A percentile compares a stretch with the other conserved stretches of the same genome.
These are phyloP conservation scores for Peromyscus leucopus DNA, from an alignment of 2,113 vertebrate genomes.

Conservation along the genomic window DNA sequence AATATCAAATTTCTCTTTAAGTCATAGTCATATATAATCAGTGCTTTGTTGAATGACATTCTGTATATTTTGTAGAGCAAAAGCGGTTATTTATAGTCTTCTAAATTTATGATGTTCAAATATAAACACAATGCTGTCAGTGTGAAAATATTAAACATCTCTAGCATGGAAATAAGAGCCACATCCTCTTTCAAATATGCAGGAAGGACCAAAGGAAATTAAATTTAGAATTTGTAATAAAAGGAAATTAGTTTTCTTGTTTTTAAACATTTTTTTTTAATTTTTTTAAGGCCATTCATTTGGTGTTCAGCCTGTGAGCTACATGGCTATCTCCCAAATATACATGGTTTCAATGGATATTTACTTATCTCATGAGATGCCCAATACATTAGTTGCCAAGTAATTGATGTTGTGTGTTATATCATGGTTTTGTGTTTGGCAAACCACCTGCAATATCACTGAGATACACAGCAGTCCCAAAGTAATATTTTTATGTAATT, in stretches of 20 bases:
- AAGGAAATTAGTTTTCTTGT: conserved; percentile 58
- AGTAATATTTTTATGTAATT: background rate
- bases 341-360: conserved; percentile 22
- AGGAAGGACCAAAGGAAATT: conserved; percentile 69
- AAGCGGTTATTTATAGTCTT: background rate
- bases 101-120: conserved; percentile 44
- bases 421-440: background rate
- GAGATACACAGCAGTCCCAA: background rate
- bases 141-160: conserved; percentile 52
- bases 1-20: conserved; percentile 52
- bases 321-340: background rate
- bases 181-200: conserved; percentile 49
- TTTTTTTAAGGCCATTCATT: conserved; percentile 21
- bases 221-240: conserved; percentile 53
- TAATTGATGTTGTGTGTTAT: background rate
- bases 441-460: background rate
- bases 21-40: background rate
- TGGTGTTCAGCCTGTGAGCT: background rate
- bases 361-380: background rate
- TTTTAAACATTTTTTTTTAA: conserved; percentile 34
- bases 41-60: background rate
- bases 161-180: conserved; percentile 52
- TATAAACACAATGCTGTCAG: conserved; percentile 10
- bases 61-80: background rate
- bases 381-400: background rate